A percentile compares a stretch with the other conserved stretches of the same genome.
These are phyloP conservation scores for Oscheius sp. DNA, from an alignment of 2,888 invertebrate species.

Conservation along the genomic window DNA sequence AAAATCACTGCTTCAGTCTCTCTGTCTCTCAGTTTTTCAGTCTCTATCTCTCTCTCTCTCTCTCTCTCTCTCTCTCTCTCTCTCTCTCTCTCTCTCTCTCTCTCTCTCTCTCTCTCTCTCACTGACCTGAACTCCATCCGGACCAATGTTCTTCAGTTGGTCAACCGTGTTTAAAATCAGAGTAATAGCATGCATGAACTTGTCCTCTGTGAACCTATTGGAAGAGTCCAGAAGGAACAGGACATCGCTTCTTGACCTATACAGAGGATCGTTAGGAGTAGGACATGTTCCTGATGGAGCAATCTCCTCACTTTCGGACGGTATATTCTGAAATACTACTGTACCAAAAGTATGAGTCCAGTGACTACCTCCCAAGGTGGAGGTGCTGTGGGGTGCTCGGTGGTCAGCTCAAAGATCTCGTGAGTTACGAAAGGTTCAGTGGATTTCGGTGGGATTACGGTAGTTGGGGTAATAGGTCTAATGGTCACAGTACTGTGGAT, in stretches of 20 bases:
- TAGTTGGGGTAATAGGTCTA: neutral
- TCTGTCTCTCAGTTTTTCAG: too few species aligned
- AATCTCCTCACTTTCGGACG: slow-evolving; percentile 17
- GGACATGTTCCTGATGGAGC: slow-evolving; percentile 49
- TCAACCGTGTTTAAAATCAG: slow-evolving; percentile 63
- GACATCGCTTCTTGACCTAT: slow-evolving; percentile 59
- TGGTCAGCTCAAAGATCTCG: slow-evolving; percentile 12
- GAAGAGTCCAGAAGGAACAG: slow-evolving; percentile 68
- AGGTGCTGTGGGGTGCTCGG: neutral
- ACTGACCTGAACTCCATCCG: slow-evolving; percentile 63
- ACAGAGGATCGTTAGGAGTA: slow-evolving; percentile 54
- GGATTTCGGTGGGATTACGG: neutral
- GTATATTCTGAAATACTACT: neutral
- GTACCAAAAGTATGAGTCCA: neutral
- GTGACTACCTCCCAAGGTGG: slow-evolving; percentile 21
- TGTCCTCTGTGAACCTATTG: slow-evolving; percentile 54
- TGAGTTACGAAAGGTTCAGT: slow-evolving; percentile 22
- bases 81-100: too few species aligned
- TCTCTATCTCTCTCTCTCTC: too few species aligned
- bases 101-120: too few species aligned
- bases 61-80: too few species aligned
- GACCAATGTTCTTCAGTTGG: slow-evolving; percentile 64
- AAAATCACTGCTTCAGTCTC: neutral
- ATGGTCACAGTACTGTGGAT: neutral
- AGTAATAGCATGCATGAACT: slow-evolving; percentile 60